Evolutionary conservation across 2,888 invertebrate species (phyloP), one percentile per base, ranked within the genome.

Genomic region (Stenchaetothrips biformis): DNA sequence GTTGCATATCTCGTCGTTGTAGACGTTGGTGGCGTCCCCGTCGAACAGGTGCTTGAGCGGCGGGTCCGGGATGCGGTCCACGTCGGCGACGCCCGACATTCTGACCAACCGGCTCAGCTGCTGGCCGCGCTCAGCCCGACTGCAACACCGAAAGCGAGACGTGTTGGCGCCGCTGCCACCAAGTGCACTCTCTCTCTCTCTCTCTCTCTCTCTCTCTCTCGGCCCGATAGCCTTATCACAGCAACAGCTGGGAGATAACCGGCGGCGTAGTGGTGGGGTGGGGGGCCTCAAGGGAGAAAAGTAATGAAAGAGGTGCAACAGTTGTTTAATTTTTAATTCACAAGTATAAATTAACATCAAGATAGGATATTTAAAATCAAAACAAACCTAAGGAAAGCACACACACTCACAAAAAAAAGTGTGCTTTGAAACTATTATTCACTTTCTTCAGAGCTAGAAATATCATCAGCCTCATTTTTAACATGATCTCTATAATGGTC

Each of bases 41-140:
- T 90, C 89, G 82, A 89, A 90, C 18, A 90, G 86, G 83, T 90
- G 89, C 67, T 25, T 21, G 7, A 74, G 67, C 21, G 37, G 37
- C 37, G 37, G 37, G 37, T 37, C 37, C 37, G 37, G 21, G 67
- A 7, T 9, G 67, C 21, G 21, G 67, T 9, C 13, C 59, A 6
- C 59, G 18, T 59, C 59, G 6, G 16, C 59, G 59, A 18, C 13
- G 59, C 9, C 7, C 21, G 67, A 25, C 67, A 21, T n/a, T n/a
- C n/a, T n/a, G n/a, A n/a, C n/a, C n/a, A n/a, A n/a, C n/a, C n/a
- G n/a, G n/a, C n/a, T n/a, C n/a, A n/a, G n/a, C n/a, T n/a, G n/a
- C n/a, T n/a, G n/a, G n/a, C n/a, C n/a, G n/a, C 21, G 7, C n/a
- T 7, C 18, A n/a, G 67, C 21, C 67, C 11, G 25, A 4, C 2